Evolutionary conservation across 2,888 invertebrate genomes (phyloP).

Genomic region (Spisula solida): DNA sequence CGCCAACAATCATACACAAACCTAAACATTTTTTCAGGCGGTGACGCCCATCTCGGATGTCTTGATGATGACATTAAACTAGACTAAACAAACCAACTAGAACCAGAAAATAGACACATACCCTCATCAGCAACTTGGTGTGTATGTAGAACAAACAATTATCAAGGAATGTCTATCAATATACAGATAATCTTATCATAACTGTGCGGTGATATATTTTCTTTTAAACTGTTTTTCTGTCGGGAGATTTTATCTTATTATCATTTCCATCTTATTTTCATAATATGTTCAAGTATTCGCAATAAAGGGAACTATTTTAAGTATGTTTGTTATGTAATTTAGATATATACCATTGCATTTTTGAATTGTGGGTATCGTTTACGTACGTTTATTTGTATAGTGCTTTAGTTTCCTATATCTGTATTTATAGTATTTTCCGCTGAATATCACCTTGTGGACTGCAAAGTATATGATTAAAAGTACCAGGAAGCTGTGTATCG

Average conservation of each 20-base stretch:
- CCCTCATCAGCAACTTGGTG: not conserved
- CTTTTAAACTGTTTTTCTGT: not conserved
- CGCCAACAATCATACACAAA: no score
- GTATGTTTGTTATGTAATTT: not conserved
- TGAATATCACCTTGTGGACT: no score
- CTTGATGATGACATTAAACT: no score
- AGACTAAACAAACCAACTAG: no score
- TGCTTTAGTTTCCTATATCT: no score
- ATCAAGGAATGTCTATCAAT: conserved; percentile 21
- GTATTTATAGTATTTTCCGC: no score
- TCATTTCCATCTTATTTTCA: not conserved
- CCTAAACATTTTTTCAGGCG: no score
- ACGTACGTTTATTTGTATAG: not conserved
- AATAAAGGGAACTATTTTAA: not conserved
- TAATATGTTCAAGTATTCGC: not conserved
- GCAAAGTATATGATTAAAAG: no score
- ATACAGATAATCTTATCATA: not conserved
- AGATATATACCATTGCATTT: no score
- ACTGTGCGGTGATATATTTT: not conserved
- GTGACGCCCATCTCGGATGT: no score
- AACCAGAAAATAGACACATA: not conserved
- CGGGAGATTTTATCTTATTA: not conserved
- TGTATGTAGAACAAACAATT: not conserved
- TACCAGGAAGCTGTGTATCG: no score
- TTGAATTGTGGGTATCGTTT: not conserved